These are phyloP conservation scores for Tetramorium parvispinum DNA, from an alignment of 1,140 invertebrate genomes.

Conservation along the genomic window DNA sequence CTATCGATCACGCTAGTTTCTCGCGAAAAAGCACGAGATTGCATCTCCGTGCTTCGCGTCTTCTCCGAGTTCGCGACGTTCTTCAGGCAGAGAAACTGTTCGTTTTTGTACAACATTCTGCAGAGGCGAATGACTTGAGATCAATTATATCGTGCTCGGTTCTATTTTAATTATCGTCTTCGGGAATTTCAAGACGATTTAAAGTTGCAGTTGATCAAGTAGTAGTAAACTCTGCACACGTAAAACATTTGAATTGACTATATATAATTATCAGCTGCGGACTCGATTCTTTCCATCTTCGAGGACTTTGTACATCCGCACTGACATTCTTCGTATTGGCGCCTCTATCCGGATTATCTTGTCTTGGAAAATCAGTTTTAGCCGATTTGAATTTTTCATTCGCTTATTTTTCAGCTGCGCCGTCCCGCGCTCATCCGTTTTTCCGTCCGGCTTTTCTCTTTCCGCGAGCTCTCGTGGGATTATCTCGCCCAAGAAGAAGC, in stretches of 20 bases:
- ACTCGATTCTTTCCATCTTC: background rate
- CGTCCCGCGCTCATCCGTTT: background rate
- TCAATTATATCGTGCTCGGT: background rate
- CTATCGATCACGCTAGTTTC: slow-evolving; percentile 23
- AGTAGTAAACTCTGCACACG: slow-evolving; percentile 7
- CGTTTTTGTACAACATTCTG: background rate
- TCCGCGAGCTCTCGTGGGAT: slow-evolving; percentile 25
- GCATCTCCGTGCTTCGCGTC: background rate
- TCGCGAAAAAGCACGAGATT: background rate
- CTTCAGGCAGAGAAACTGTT: background rate
- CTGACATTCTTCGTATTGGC: slow-evolving; percentile 14
- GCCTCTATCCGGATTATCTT: background rate
- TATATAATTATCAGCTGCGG: background rate
- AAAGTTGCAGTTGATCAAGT: background rate
- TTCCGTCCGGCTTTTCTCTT: slow-evolving; percentile 29
- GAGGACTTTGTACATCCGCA: background rate
- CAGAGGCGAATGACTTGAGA: background rate
- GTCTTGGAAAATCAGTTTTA: slow-evolving; percentile 32
- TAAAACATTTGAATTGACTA: slow-evolving; percentile 7
- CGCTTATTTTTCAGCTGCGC: slow-evolving; percentile 25
- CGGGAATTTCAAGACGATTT: background rate
- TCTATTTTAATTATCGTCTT: background rate
- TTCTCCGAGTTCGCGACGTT: background rate
- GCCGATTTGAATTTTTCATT: slow-evolving; percentile 51
- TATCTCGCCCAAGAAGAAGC: slow-evolving; percentile 54